Evolutionary conservation across 2,113 vertebrate species (phyloP), one percentile per base, ranked within the genome.

Genomic region (Ceyx margarethae): DNA sequence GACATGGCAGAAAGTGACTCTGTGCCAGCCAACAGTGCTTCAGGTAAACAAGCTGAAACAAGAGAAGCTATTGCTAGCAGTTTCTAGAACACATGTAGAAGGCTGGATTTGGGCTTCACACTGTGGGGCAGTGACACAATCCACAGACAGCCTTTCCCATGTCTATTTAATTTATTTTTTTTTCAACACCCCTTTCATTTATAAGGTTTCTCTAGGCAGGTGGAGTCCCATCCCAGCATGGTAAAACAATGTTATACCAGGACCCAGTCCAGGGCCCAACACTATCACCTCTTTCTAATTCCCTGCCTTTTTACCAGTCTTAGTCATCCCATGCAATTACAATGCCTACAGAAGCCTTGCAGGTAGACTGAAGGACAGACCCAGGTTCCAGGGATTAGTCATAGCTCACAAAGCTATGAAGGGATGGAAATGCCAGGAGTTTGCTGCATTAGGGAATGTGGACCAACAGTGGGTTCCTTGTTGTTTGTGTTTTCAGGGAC

Each of bases 401-500:
- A 31, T 33, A 75, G 48, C 62, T 79, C 62, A 73, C 84, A 79
- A 51, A 81, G n/a, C 58, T 68, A 2, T 42, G 31, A 50, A 62
- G 45, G 31, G 9, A 3, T 69, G 51, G 37, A 80, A 87, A 82
- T 40, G 16, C 35, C 56, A 51, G 71, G 66, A 72, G 29, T 85
- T 58, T 56, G 37, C 46, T 80, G 37, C 78, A 28, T 45, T 79
- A 2, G 1, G 23, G 45, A 45, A 31, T 5, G 2, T 58, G 40
- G 37, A 53, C 31, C 81, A 64, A 86, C 35, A 54, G 46, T 68
- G 46, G 43, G 42, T 58, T 89, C 26, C 10, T 26, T 80, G 15
- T 43, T 73, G 19, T 65, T 93, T 1, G 0, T 81, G 20, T 54
- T 54, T 60, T 18, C 91, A 98, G 97, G 93, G 96, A 61, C 58